phyloP scores from a whole-genome alignment of 2,888 invertebrate species.

The Drosophila vallismaia region DNA sequence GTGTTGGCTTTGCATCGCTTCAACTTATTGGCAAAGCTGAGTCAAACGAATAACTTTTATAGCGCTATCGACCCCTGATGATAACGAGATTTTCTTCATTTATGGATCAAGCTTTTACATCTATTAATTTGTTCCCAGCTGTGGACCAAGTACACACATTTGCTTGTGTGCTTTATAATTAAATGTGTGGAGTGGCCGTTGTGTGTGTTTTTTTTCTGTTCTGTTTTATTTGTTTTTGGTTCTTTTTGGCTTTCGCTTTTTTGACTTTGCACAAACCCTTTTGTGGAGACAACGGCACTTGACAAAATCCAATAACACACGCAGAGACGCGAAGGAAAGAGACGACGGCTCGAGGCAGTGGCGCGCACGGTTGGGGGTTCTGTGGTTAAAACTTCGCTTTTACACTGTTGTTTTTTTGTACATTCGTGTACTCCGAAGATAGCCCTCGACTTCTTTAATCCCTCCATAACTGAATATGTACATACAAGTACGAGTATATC shows the following conservation, averaged over 20 bases:
- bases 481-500: background rate
- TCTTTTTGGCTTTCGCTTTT: conserved; percentile 72
- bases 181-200: conserved; percentile 64
- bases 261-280: conserved; percentile 74
- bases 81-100: conserved; percentile 18
- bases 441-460: background rate
- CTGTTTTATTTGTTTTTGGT: conserved; percentile 13
- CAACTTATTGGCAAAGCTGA: too few species aligned
- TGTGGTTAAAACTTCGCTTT: background rate
- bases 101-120: conserved; percentile 5
- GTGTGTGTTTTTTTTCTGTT: conserved; percentile 51
- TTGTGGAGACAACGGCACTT: conserved; percentile 57
- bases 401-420: background rate
- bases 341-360: conserved; percentile 17
- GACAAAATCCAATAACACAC: conserved; percentile 63
- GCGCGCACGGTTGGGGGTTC: background rate
- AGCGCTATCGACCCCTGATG: conserved; percentile 2
- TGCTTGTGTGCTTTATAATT: conserved; percentile 55
- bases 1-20: background rate
- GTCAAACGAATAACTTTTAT: too few species aligned
- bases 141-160: conserved; percentile 15
- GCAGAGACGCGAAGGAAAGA: conserved; percentile 25
- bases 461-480: background rate
- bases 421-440: background rate
- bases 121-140: conserved; percentile 27